Percentiles rank a stretch among this genome's conserved stretches.
Evolutionary conservation across 2,113 vertebrate species (phyloP).

Genomic region (Hipposideros armiger): DNA sequence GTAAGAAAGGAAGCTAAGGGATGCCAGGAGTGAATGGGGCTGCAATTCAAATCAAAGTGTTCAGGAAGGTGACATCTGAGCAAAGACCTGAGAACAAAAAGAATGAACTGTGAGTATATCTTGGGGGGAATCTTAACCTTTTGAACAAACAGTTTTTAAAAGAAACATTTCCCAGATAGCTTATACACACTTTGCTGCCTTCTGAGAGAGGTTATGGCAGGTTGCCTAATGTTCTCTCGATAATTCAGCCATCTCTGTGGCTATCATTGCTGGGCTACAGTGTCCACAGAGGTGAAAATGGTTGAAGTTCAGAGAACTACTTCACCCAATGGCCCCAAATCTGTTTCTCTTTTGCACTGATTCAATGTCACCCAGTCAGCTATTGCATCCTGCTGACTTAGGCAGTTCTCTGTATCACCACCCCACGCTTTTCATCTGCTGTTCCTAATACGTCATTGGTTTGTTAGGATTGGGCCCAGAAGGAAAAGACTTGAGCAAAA

Average conservation of each 20-base stretch:
- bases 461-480: not conserved
- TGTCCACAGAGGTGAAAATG: not conserved
- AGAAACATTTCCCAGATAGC: not conserved
- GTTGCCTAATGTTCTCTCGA: rapidly evolving
- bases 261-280: rapidly evolving
- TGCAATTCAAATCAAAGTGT: not conserved
- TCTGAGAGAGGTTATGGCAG: not conserved
- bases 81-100: not conserved
- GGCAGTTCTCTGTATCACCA: not conserved
- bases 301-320: not conserved
- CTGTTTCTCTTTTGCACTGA: not conserved
- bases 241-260: not conserved
- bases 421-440: not conserved
- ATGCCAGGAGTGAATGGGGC: not conserved
- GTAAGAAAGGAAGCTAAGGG: not conserved
- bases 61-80: not conserved
- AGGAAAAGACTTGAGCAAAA: not conserved
- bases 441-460: not conserved
- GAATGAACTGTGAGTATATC: not conserved
- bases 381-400: not conserved
- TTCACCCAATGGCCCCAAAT: not conserved
- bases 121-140: not conserved
- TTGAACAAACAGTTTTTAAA: not conserved
- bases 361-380: not conserved
- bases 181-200: not conserved